Conservation (phyloP, 2,888 invertebrate species). For the Paralinhomoeus sp. region DNA sequence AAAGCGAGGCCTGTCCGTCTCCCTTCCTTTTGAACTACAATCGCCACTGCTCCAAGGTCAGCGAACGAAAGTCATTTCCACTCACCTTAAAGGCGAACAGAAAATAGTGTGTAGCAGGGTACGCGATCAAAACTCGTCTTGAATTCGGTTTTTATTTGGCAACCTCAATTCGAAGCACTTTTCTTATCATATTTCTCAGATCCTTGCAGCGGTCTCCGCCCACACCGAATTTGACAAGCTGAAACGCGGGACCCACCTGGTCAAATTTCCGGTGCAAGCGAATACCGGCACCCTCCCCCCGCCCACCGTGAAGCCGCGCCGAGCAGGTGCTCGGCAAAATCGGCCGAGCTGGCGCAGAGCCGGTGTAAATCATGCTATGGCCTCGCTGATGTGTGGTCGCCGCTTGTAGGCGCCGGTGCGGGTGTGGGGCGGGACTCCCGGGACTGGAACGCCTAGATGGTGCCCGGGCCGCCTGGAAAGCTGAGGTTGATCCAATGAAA, state of each 20-base stretch:
- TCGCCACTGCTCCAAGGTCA: conserved; percentile 82
- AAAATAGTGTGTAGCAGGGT: too few relatives aligned
- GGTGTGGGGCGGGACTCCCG: too few relatives aligned
- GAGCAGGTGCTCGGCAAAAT: too few relatives aligned
- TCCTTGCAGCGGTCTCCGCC: conserved; percentile 61
- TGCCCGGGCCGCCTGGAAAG: too few relatives aligned
- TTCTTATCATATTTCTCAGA: too few relatives aligned
- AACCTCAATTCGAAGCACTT: too few relatives aligned
- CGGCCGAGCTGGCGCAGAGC: too few relatives aligned
- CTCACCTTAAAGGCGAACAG: conserved; percentile 40
- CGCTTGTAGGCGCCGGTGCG: too few relatives aligned
- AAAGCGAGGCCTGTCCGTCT: conserved; percentile 53
- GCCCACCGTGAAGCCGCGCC: conserved; percentile 55
- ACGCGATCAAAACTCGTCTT: neutral
- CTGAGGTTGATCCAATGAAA: too few relatives aligned
- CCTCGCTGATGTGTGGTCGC: too few relatives aligned
- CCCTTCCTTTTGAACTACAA: conserved; percentile 74
- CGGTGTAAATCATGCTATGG: neutral
- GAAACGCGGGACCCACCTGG: neutral
- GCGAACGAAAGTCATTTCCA: conserved; percentile 59
- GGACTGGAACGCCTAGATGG: too few relatives aligned
- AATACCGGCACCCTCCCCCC: conserved; percentile 90
- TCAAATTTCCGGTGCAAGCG: conserved; percentile 70
- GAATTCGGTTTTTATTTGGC: neutral
- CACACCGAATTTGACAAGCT: too few relatives aligned